Conservation (phyloP, 2,888 invertebrate genomes). For the Ectobius pallidus region DNA sequence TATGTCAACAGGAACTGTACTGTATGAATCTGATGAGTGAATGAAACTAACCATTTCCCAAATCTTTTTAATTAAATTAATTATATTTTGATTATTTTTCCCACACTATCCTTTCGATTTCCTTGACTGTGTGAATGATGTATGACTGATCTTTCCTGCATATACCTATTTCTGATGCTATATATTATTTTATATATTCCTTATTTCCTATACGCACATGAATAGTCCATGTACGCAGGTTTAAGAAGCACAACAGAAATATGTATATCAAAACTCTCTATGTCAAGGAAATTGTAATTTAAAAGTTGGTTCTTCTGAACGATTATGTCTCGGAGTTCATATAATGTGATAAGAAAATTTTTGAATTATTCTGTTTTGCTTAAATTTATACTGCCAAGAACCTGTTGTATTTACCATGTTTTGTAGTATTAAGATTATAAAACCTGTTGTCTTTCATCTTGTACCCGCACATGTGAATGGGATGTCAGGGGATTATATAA, state of each 20-base stretch:
- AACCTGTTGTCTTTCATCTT: too few species aligned
- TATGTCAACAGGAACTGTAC: conserved; percentile 10
- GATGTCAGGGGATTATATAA: conserved; percentile 31
- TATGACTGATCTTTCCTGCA: conserved; percentile 2
- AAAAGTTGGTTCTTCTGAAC: conserved; percentile 10
- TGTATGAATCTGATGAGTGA: conserved; percentile 9
- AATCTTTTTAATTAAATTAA: conserved; percentile 25
- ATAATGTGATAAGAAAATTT: not conserved
- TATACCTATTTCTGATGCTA: conserved; percentile 5
- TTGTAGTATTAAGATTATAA: too few species aligned
- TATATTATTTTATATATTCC: conserved; percentile 21
- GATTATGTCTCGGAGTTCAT: not conserved
- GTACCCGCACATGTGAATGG: conserved; percentile 4
- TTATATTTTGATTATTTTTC: conserved; percentile 22
- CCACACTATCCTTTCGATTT: not conserved
- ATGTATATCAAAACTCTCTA: not conserved
- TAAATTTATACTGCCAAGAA: too few species aligned
- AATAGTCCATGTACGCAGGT: conserved; percentile 25
- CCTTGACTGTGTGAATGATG: conserved; percentile 7
- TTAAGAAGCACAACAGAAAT: not conserved
- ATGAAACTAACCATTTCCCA: not conserved
- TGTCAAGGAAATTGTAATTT: conserved; percentile 21
- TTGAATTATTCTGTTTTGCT: too few species aligned
- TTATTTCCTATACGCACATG: conserved; percentile 24
- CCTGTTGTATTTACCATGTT: too few species aligned